Conservation (phyloP, 2,888 invertebrate species). For the Xanthorhoe spadicearia region DNA sequence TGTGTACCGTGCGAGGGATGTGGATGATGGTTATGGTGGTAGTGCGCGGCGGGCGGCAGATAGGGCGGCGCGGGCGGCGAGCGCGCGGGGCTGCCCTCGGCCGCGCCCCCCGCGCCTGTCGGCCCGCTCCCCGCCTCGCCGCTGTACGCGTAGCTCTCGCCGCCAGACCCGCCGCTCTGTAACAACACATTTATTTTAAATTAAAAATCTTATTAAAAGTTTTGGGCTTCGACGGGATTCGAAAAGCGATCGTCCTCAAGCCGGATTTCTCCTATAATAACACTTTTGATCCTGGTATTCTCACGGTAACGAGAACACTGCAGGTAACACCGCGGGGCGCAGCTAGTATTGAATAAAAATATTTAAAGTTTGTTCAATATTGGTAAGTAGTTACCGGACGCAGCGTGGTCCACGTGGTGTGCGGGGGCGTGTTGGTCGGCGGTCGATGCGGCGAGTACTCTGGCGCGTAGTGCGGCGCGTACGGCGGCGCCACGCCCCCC, state of each 20-base stretch:
- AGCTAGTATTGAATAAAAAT: too few species aligned
- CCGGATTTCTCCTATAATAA: too few species aligned
- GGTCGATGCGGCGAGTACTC: conserved; percentile 79
- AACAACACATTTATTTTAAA: conserved; percentile 20
- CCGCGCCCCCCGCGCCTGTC: conserved; percentile 51
- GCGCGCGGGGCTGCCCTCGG: conserved; percentile 87
- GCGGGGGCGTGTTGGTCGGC: conserved; percentile 76
- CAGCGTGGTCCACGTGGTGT: conserved; percentile 79
- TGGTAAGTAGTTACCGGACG: conserved; percentile 54
- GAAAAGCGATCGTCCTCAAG: too few species aligned
- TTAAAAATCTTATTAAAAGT: too few species aligned
- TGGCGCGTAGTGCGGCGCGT: conserved; percentile 85
- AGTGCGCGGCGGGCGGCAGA: conserved; percentile 76
- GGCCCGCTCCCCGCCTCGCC: conserved; percentile 39
- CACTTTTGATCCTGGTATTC: too few species aligned
- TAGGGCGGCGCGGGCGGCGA: conserved; percentile 88
- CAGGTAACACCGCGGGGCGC: too few species aligned
- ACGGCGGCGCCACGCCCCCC: conserved; percentile 78
- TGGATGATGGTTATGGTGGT: conserved; percentile 71
- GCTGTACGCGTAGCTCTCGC: conserved; percentile 51
- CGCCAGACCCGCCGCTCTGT: conserved; percentile 52
- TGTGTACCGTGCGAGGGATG: conserved; percentile 60
- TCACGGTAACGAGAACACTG: too few species aligned
- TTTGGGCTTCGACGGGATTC: too few species aligned
- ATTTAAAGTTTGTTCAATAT: too few species aligned